Conservation (phyloP, 2,888 invertebrate genomes). For the Strigamia maritima region DNA sequence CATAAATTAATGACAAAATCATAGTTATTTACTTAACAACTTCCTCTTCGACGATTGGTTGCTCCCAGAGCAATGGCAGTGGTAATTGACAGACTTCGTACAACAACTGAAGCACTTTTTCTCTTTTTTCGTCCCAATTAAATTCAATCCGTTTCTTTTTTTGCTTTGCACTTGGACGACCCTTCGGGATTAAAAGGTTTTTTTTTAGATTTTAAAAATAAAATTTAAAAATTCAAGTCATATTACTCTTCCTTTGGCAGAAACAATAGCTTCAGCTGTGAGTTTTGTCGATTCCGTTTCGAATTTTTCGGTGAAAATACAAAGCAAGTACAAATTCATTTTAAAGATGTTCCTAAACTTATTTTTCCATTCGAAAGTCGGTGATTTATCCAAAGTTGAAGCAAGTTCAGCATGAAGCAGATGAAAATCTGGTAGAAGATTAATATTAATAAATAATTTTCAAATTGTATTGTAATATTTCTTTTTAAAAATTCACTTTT, state of each 20-base stretch:
- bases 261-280: not conserved
- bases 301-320: slow-evolving; percentile 7
- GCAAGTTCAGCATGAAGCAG: not conserved
- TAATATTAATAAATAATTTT: not conserved
- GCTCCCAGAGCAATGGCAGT: not conserved
- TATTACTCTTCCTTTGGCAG: slow-evolving; percentile 12
- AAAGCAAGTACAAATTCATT: not conserved
- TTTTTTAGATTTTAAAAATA: not conserved
- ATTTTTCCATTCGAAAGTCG: not conserved
- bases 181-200: not conserved
- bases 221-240: not conserved
- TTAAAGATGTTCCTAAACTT: not conserved
- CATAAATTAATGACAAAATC: not conserved
- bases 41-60: not conserved
- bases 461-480: too few relatives aligned
- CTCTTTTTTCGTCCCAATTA: not conserved
- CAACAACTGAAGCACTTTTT: not conserved
- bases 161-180: not conserved
- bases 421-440: not conserved
- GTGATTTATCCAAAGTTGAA: not conserved
- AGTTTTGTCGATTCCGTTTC: not conserved
- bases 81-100: not conserved
- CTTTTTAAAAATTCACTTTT: not conserved
- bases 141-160: not conserved
- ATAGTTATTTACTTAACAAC: not conserved